These are phyloP conservation scores for Otocyon megalotis DNA, from an alignment of 2,113 vertebrate species.

Conservation along the genomic window DNA sequence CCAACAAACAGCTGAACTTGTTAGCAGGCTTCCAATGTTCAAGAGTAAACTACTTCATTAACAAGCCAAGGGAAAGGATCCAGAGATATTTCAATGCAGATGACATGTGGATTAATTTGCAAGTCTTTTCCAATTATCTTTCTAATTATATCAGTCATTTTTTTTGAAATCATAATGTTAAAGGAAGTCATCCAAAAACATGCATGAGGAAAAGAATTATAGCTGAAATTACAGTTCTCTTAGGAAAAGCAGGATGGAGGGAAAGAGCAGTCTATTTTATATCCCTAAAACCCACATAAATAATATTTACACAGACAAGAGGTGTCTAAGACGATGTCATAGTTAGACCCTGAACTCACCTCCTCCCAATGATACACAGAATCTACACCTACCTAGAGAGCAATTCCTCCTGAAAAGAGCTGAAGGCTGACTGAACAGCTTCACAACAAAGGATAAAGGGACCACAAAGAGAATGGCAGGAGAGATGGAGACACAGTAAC, in stretches of 20 bases:
- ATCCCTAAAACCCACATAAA: not conserved
- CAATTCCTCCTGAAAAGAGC: not conserved
- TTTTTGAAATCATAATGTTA: not conserved
- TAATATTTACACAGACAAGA: not conserved
- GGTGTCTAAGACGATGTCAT: not conserved
- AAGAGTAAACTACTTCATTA: slow-evolving; percentile 12
- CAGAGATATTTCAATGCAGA: slow-evolving; percentile 25
- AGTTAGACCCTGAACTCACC: not conserved
- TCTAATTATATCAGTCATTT: slow-evolving; percentile 36
- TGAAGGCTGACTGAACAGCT: not conserved
- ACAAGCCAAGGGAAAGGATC: not conserved
- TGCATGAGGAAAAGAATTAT: not conserved
- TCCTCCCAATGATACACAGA: not conserved
- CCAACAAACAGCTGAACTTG: not conserved
- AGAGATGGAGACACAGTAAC: not conserved
- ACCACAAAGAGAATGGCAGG: not conserved
- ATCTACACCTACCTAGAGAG: not conserved
- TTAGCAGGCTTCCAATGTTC: not conserved
- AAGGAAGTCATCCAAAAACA: slow-evolving; percentile 17
- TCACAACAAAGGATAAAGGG: not conserved
- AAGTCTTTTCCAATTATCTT: slow-evolving; percentile 67
- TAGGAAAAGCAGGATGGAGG: not conserved
- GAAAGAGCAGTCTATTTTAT: not conserved
- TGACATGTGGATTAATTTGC: slow-evolving; percentile 61
- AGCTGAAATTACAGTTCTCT: not conserved